Evolutionary conservation across 2,797 vertebrate species (phyloP).

Genomic region (Pterois miles): DNA sequence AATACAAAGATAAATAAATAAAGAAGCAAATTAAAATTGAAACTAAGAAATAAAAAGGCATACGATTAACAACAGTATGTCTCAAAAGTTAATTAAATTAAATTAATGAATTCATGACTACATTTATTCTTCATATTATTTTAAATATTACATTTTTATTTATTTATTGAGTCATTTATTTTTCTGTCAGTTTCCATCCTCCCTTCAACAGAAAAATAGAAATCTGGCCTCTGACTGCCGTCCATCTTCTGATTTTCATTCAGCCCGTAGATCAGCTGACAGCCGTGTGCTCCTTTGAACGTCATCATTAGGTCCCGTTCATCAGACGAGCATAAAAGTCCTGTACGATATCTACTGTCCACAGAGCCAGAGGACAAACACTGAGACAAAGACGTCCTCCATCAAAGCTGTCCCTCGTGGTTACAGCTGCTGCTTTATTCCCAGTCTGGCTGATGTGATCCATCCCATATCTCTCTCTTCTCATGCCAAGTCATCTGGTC

Average conservation of each 20-base stretch:
- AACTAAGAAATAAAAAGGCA: too few species aligned
- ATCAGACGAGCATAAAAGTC: constrained; percentile 23
- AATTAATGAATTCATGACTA: too few species aligned
- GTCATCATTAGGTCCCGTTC: neutral
- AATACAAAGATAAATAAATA: too few species aligned
- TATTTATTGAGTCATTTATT: too few species aligned
- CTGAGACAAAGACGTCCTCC: neutral
- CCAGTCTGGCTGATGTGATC: neutral
- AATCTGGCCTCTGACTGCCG: neutral
- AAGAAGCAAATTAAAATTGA: too few species aligned
- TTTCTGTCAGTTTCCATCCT: too few species aligned
- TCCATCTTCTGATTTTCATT: neutral
- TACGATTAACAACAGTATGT: too few species aligned
- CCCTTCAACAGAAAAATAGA: neutral
- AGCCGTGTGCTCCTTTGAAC: neutral
- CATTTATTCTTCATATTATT: too few species aligned
- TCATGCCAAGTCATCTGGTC: constrained; percentile 4
- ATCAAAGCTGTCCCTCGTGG: constrained; percentile 4
- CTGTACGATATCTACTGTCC: constrained; percentile 4
- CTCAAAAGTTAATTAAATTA: too few species aligned
- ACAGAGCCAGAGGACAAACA: constrained; percentile 14
- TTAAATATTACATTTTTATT: too few species aligned
- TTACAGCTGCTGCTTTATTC: too few species aligned
- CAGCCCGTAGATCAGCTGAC: neutral
- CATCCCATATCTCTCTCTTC: neutral